Percentiles rank a stretch among this genome's conserved stretches.
These are phyloP conservation scores for Tinea semifulvella DNA, from an alignment of 2,888 invertebrate genomes.

Conservation along the genomic window DNA sequence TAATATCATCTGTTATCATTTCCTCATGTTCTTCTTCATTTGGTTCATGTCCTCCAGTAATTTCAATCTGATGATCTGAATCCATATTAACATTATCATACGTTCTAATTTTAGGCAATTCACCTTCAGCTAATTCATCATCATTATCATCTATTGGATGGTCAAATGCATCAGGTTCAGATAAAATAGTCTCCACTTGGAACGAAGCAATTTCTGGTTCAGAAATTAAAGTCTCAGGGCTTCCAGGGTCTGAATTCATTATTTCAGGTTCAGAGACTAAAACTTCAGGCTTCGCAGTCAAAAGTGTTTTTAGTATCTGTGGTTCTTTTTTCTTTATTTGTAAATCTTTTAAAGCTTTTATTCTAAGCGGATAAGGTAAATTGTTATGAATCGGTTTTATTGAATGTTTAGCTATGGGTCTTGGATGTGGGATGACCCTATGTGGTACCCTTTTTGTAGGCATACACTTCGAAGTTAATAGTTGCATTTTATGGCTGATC, in stretches of 20 bases:
- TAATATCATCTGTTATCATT: slow-evolving; percentile 30
- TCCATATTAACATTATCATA: slow-evolving; percentile 62
- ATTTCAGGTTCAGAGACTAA: slow-evolving; percentile 59
- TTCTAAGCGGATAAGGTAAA: slow-evolving; percentile 56
- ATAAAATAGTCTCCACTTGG: slow-evolving; percentile 58
- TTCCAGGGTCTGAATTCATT: slow-evolving; percentile 57
- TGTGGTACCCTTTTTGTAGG: slow-evolving; percentile 39
- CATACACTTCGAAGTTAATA: slow-evolving; percentile 35
- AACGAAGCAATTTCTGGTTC: slow-evolving; percentile 62
- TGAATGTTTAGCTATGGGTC: slow-evolving; percentile 43
- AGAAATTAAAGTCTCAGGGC: slow-evolving; percentile 59
- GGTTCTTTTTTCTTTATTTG: slow-evolving; percentile 62
- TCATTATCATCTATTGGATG: slow-evolving; percentile 32
- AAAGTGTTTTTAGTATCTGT: slow-evolving; percentile 57
- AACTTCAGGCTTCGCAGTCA: slow-evolving; percentile 56
- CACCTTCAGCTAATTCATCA: slow-evolving; percentile 31
- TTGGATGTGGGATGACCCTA: slow-evolving; percentile 39
- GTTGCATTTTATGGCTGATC: slow-evolving; percentile 54
- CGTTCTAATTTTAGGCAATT: slow-evolving; percentile 37
- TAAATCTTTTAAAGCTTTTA: slow-evolving; percentile 59
- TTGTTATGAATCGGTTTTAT: slow-evolving; percentile 41
- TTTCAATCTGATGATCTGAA: slow-evolving; percentile 58
- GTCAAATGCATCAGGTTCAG: slow-evolving; percentile 51
- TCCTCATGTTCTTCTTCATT: slow-evolving; percentile 21
- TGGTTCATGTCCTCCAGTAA: neutral